Base-by-base conservation (phyloP, 2,113 vertebrate species). In the Brachionichthys hirsutus region DNA sequence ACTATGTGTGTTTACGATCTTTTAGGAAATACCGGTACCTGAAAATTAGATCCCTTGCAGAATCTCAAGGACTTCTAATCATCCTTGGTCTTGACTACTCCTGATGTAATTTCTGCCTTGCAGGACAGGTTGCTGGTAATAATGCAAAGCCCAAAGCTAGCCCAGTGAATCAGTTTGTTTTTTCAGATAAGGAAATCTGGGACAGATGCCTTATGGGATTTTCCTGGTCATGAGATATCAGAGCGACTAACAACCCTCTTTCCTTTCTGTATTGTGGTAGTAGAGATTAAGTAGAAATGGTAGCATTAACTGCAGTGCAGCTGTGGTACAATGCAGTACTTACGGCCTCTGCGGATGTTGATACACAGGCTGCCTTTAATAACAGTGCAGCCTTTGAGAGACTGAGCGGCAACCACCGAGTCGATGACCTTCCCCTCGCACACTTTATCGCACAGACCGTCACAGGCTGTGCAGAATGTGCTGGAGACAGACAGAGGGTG, bases 311-410 rank as follows among this genome's bases (percentile, higher is more conserved):
- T 13, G 52, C 46, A 13, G 5, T 14, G 22, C 52, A 55, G 46
- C 18, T 46, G 41, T 12, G 55, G 20, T n/a, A 10, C 13, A 1
- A 52, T 46, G 52, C 51, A n/a, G 58, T 81, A 97, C 97, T 96
- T 72, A 99, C 97, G 95, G 85, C 97, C 97, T 67, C 95, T 90
- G 5, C 95, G 94, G 90, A 99, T 99, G 85, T 95, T 97, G 84
- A 99, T 98, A 56, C 95, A 92, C 81, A 99, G 81, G 83, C 96
- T 97, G 58, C 97, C 97, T 82, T 90, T 95, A 84, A 98, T 94
- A 77, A 98, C 92, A 0, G 97, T 99, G 81, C 97, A 99, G 54
- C 94, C 97, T 85, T 96, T 94, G 30, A 99, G 89, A 81, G 92
- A 94, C 75, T 98, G 96, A 19, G 97, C 97, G 0, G 96, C 94